Conservation (phyloP, 2,797 vertebrate genomes). For the Tamandua tetradactyla region DNA sequence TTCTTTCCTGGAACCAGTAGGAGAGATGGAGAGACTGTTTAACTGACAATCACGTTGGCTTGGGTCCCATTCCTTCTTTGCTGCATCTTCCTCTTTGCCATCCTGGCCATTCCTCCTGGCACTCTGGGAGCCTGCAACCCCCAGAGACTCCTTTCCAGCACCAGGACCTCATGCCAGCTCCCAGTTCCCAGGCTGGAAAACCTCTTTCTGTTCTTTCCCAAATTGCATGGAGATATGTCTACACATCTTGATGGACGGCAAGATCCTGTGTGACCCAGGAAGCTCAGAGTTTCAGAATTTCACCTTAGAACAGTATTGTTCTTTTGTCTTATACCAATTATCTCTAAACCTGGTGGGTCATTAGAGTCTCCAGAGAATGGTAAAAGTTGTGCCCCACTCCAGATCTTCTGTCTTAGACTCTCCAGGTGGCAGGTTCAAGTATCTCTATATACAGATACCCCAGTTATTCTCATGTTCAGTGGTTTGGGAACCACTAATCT, state of each 20-base stretch:
- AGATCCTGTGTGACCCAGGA: neutral
- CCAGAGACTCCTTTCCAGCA: neutral
- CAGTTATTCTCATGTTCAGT: neutral
- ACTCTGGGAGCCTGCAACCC: neutral
- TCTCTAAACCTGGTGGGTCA: neutral
- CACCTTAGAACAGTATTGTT: neutral
- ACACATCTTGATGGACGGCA: neutral
- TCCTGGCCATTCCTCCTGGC: neutral
- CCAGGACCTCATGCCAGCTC: neutral
- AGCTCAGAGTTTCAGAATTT: neutral
- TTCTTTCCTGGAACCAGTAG: neutral
- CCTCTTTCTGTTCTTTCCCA: neutral
- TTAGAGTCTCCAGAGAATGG: neutral
- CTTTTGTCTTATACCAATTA: neutral
- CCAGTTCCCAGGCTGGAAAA: neutral
- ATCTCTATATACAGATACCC: neutral
- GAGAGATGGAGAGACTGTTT: accelerated
- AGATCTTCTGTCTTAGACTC: neutral
- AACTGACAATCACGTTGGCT: neutral
- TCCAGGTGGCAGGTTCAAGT: neutral
- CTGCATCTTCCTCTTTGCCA: too few relatives aligned
- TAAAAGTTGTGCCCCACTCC: neutral
- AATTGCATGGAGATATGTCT: neutral
- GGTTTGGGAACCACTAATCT: neutral
- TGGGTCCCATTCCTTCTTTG: neutral